Evolutionary conservation across 2,797 vertebrate species (phyloP).

Genomic region (Gymnodraco acuticeps): DNA sequence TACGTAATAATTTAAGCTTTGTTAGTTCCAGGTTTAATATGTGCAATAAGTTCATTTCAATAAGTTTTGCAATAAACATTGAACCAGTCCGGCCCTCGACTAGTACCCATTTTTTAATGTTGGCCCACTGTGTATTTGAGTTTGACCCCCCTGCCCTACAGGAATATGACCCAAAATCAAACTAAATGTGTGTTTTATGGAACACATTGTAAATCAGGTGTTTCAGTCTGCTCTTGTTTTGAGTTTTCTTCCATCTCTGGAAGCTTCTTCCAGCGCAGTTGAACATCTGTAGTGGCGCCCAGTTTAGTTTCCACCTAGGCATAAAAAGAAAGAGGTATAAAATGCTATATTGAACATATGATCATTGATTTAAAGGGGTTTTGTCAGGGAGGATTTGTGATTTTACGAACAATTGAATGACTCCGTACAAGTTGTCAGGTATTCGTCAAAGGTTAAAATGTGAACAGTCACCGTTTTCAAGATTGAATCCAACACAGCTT

Average conservation of each 20-base stretch:
- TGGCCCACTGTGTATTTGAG: too few species aligned
- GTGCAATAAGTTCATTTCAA: too few species aligned
- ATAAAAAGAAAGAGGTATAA: background rate
- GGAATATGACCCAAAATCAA: too few species aligned
- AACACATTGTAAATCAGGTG: background rate
- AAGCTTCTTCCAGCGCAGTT: constrained; percentile 8
- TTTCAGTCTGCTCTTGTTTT: background rate
- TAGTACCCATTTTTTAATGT: too few species aligned
- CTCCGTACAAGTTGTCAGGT: background rate
- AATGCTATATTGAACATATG: background rate
- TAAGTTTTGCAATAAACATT: too few species aligned
- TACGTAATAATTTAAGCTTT: too few species aligned
- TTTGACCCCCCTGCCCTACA: too few species aligned
- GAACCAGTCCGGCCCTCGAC: too few species aligned
- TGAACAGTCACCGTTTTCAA: constrained; percentile 1
- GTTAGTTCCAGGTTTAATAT: too few species aligned
- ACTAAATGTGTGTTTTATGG: background rate
- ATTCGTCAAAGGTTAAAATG: background rate
- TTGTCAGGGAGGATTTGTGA: too few species aligned
- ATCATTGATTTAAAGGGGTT: background rate
- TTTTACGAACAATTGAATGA: background rate
- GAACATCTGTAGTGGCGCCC: background rate
- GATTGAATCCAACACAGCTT: background rate
- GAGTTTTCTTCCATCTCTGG: background rate
- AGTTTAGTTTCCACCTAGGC: constrained; percentile 1